phyloP scores from a whole-genome alignment of 1,140 invertebrate genomes.

The Cepaea nemoralis region DNA sequence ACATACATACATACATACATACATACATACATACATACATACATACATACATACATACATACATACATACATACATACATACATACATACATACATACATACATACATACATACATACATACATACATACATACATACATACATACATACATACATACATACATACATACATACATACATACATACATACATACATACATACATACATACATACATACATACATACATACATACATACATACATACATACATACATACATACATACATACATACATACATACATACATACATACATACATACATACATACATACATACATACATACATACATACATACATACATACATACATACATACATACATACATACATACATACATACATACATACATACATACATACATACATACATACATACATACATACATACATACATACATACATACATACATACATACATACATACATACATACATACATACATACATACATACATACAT shows the following conservation, averaged over 20 bases:
- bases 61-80: too few species aligned
- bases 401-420: neutral
- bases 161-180: too few species aligned
- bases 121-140: too few species aligned
- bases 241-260: slow-evolving; percentile 14
- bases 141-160: too few species aligned
- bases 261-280: slow-evolving; percentile 14
- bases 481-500: slow-evolving; percentile 14
- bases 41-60: too few species aligned
- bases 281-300: slow-evolving; percentile 1
- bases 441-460: neutral
- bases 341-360: neutral
- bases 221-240: slow-evolving; percentile 5
- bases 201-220: neutral
- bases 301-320: too few species aligned
- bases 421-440: slow-evolving; percentile 1
- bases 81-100: too few species aligned
- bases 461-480: slow-evolving; percentile 1
- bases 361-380: neutral
- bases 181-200: too few species aligned
- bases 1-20: too few species aligned
- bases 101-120: too few species aligned
- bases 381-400: slow-evolving; percentile 8
- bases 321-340: neutral
- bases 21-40: too few species aligned